Conservation (phyloP, 2,797 vertebrate species). For the Chloroceryle amazona region DNA sequence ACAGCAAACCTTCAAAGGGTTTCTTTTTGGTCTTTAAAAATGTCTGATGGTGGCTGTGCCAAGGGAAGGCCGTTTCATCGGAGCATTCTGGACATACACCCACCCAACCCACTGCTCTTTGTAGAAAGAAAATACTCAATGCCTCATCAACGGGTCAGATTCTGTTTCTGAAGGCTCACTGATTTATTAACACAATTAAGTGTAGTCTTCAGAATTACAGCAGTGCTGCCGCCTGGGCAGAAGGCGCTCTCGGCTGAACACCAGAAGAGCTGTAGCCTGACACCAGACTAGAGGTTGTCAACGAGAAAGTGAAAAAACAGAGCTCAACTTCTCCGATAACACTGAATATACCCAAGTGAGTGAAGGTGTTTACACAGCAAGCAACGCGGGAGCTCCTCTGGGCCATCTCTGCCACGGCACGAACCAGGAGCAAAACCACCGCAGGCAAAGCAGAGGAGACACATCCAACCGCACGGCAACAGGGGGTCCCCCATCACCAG, state of each 20-base stretch:
- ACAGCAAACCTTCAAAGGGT: not conserved
- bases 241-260: not conserved
- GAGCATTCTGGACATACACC: not conserved
- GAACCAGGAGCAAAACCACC: not conserved
- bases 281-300: not conserved
- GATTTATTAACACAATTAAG: slow-evolving; percentile 56
- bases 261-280: not conserved
- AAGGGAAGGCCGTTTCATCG: not conserved
- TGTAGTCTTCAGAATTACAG: slow-evolving; percentile 12
- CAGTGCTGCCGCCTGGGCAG: not conserved
- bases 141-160: slow-evolving; percentile 18
- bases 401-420: not conserved
- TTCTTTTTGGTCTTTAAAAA: not conserved
- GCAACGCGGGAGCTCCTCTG: not conserved
- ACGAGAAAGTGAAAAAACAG: not conserved
- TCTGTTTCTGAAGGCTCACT: slow-evolving; percentile 38
- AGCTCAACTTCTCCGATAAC: not conserved
- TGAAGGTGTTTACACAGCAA: not conserved
- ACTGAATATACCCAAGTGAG: not conserved
- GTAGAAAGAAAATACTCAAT: not conserved
- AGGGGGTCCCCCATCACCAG: not conserved
- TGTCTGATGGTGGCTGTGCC: not conserved
- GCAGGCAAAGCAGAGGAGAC: not conserved
- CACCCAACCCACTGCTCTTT: not conserved
- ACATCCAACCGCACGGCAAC: fast-evolving